Evolutionary conservation across 2,113 vertebrate species (phyloP).

Genomic region (Ciconia maguari): DNA sequence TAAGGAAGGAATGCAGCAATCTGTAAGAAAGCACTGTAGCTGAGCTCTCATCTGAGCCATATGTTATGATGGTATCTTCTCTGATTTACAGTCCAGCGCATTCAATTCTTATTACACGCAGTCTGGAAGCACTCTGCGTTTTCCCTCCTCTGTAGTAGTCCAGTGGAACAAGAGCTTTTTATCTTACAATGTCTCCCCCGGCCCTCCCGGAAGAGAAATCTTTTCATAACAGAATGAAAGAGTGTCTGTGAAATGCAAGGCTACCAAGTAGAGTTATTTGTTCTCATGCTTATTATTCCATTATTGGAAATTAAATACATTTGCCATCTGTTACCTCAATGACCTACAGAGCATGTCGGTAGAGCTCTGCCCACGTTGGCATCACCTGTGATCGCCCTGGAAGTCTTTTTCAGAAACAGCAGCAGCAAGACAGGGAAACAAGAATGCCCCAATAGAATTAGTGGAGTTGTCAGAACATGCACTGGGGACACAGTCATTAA

Average conservation of each 20-base stretch:
- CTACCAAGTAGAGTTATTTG: background rate
- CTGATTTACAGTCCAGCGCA: background rate
- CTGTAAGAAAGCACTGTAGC: background rate
- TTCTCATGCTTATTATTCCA: background rate
- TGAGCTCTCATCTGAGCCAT: background rate
- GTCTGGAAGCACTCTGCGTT: background rate
- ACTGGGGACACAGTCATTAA: background rate
- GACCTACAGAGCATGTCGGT: background rate
- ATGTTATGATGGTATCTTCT: background rate
- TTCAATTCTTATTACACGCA: background rate
- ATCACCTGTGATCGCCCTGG: background rate
- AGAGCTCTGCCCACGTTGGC: background rate
- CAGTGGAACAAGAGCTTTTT: background rate
- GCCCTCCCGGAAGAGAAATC: background rate
- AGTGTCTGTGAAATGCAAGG: background rate
- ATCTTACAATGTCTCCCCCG: background rate
- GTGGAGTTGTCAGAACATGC: background rate
- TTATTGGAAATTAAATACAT: background rate
- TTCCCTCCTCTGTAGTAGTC: background rate
- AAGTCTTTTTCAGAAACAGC: slow-evolving; percentile 6
- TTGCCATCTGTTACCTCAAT: background rate
- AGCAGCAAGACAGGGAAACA: background rate
- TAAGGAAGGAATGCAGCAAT: background rate
- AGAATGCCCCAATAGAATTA: background rate
- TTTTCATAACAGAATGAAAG: background rate